Base-by-base conservation (phyloP, 2,113 vertebrate species). In the Elgaria multicarinata region DNA sequence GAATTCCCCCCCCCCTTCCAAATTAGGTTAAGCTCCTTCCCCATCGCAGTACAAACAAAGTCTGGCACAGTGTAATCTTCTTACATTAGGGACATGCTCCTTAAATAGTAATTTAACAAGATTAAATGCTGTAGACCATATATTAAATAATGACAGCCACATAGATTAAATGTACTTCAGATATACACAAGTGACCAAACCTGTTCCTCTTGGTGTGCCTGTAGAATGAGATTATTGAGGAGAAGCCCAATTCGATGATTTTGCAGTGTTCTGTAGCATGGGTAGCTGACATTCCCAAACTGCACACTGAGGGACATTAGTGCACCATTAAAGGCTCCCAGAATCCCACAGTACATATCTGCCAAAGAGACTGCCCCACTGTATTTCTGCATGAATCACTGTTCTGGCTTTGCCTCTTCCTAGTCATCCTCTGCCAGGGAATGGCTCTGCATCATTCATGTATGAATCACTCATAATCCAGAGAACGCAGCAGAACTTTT, bases 111-210 rank as follows among this genome's bases (percentile, higher is more conserved):
- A 80, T 89, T 95, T 85, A 95, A 93, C 91, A 90, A 75, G 92
- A 94, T 96, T 94, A 95, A 94, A 92, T 71, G 77, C 58, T 55
- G n/a, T 72, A 82, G 82, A 90, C 92, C 86, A 85, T 64, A 93
- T 91, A 92, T 92, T 92, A 94, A 94, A 92, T 83, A 12, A 55
- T 72, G 44, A 55, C 72, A 86, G 72, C 39, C 84, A 44, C 3
- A 72, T 13, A 26, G 39, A 79, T 87, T 85, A 90, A 87, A 90
- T 67, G 58, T 92, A 13, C 4, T 2, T 0, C 0, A 0, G 6
- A 18, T 10, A 46, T 39, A 7, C 50, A 64, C 67, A n/a, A 67
- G 0, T n/a, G 64, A 87, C 3, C 22, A 14, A 42, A 24, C 26
- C 46, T 16, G 10, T 16, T 4, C 46, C 18, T 62, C 0, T 28